A percentile compares a stretch with the other conserved stretches of the same genome.
Conservation (phyloP, 2,113 vertebrate genomes). For the Opisthocomus hoazin region DNA sequence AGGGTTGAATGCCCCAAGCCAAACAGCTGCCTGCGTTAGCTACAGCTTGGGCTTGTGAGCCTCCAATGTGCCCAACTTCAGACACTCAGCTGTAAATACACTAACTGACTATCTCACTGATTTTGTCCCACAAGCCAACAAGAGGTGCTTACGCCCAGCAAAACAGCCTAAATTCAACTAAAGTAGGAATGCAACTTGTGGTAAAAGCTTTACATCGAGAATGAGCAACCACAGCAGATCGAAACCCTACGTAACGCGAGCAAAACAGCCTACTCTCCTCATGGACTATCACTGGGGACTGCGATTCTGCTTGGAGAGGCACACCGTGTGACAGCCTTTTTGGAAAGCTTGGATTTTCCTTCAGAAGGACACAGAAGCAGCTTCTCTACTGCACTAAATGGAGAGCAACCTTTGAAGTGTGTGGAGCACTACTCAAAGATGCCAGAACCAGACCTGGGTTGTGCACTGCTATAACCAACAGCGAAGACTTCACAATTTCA, state of each 20-base stretch:
- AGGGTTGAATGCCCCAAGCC: background rate
- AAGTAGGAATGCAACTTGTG: background rate
- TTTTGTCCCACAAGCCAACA: background rate
- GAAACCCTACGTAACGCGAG: rapidly evolving
- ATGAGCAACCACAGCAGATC: background rate
- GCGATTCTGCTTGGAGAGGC: background rate
- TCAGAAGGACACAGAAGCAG: background rate
- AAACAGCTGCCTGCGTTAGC: background rate
- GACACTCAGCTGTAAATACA: background rate
- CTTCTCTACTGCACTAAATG: background rate
- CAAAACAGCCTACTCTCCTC: background rate
- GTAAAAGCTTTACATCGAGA: background rate
- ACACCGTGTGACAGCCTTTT: rapidly evolving
- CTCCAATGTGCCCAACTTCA: background rate
- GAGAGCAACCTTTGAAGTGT: background rate
- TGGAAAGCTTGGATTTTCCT: background rate
- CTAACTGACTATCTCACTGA: no score
- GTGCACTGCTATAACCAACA: background rate
- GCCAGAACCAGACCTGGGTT: background rate
- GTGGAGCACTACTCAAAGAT: background rate
- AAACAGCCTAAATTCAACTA: background rate
- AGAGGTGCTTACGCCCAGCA: background rate
- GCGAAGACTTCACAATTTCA: background rate
- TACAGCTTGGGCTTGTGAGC: background rate
- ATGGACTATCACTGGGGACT: background rate